A percentile compares a stretch with the other conserved stretches of the same genome.
Evolutionary conservation across 2,113 vertebrate species (phyloP).

Genomic region (Cromileptes altivelis): DNA sequence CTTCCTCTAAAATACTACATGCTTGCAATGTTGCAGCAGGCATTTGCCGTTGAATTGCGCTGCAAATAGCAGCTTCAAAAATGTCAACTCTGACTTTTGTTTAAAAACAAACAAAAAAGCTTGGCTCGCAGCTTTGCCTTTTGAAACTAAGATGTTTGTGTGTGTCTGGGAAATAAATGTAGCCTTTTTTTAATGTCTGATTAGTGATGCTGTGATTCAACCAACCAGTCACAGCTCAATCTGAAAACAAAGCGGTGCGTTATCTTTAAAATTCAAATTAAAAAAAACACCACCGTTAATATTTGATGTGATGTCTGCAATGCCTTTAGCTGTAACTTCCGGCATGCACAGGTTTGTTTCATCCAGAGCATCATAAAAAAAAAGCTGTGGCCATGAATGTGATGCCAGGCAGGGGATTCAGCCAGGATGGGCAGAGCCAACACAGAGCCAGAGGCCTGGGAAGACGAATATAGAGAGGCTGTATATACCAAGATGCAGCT

Average conservation of each 20-base stretch:
- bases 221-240: neutral
- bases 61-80: slow-evolving; percentile 34
- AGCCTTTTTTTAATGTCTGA: neutral
- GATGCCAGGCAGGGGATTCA: slow-evolving; percentile 50
- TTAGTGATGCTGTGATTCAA: neutral
- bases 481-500: slow-evolving; percentile 38
- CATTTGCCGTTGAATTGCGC: slow-evolving; percentile 33
- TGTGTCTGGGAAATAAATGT: neutral
- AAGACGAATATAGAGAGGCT: slow-evolving; percentile 39
- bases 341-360: slow-evolving; percentile 8
- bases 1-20: slow-evolving; percentile 14
- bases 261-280: neutral
- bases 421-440: slow-evolving; percentile 36
- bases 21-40: slow-evolving; percentile 5
- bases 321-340: neutral
- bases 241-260: neutral
- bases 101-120: slow-evolving; percentile 22
- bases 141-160: neutral
- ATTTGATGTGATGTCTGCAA: neutral
- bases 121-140: neutral
- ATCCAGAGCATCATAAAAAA: slow-evolving; percentile 19
- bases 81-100: slow-evolving; percentile 15
- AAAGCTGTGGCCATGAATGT: slow-evolving; percentile 51
- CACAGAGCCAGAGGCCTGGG: slow-evolving; percentile 46
- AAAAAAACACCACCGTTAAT: neutral